A percentile compares a stretch with the other conserved stretches of the same genome.
These are phyloP conservation scores for Callopanchax toddi DNA, from an alignment of 2,113 vertebrate species.

Conservation along the genomic window DNA sequence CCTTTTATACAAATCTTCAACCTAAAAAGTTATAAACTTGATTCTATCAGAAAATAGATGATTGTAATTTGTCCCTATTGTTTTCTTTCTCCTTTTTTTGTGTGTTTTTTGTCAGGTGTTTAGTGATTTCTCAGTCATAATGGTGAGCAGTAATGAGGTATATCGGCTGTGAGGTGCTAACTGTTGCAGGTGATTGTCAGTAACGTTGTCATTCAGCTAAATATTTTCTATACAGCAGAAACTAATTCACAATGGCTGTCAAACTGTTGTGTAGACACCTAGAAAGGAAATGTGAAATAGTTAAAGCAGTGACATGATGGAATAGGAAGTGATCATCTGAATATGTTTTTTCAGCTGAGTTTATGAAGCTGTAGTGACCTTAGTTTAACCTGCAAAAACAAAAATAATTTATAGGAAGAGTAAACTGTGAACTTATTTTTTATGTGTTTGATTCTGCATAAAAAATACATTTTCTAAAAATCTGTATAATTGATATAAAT, in stretches of 20 bases:
- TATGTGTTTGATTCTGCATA: not conserved
- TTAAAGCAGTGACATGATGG: conserved; percentile 59
- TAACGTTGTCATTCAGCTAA: conserved; percentile 22
- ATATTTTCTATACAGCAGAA: conserved; percentile 19
- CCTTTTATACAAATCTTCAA: conserved; percentile 1
- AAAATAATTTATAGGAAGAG: not conserved
- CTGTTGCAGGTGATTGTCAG: conserved; percentile 22
- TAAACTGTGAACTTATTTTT: not conserved
- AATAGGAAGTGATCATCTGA: conserved; percentile 22
- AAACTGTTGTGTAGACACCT: conserved; percentile 32
- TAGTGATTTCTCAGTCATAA: conserved; percentile 35
- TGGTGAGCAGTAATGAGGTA: conserved; percentile 49
- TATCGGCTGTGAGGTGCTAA: conserved; percentile 30
- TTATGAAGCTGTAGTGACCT: conserved; percentile 9
- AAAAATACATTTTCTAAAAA: conserved; percentile 2
- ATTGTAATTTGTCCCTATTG: conserved; percentile 39
- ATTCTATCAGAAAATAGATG: conserved; percentile 15
- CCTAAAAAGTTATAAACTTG: not conserved
- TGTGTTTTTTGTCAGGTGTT: conserved; percentile 43
- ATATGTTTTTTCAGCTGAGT: conserved; percentile 23
- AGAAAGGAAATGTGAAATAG: conserved; percentile 40
- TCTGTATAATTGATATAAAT: conserved; percentile 4
- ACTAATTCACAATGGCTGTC: conserved; percentile 44
- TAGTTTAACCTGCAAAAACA: conserved; percentile 17
- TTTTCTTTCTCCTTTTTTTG: no score